Conservation (phyloP, 2,113 vertebrate species). For the Dipodomys stephensi region DNA sequence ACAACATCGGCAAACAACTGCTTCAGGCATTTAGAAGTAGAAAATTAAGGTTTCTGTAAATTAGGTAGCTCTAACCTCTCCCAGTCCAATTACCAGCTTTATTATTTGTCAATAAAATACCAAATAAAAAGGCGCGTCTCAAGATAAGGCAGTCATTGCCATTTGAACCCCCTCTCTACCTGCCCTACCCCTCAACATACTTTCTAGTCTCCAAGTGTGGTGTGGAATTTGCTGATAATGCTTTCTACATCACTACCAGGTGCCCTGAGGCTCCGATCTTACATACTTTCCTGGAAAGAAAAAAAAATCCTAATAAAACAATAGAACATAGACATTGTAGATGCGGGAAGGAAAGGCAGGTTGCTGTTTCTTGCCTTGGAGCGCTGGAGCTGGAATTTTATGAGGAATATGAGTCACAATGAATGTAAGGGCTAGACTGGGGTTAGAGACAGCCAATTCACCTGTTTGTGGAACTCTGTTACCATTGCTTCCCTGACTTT, state of each 20-base stretch:
- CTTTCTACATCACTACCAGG: slow-evolving; percentile 67
- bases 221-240: slow-evolving; percentile 79
- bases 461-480: neutral
- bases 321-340: fast-evolving
- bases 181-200: neutral
- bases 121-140: slow-evolving; percentile 80
- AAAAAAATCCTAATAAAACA: slow-evolving; percentile 55
- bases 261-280: slow-evolving; percentile 46
- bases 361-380: neutral
- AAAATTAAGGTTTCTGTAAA: slow-evolving; percentile 86
- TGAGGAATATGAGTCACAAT: slow-evolving; percentile 61
- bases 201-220: slow-evolving; percentile 65
- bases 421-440: neutral
- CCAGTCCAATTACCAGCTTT: slow-evolving; percentile 85
- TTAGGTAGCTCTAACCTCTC: slow-evolving; percentile 80
- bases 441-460: neutral
- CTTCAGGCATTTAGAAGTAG: slow-evolving; percentile 79
- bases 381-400: slow-evolving; percentile 36
- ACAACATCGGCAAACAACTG: slow-evolving; percentile 74
- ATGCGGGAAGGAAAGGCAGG: fast-evolving
- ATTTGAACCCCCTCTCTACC: slow-evolving; percentile 60
- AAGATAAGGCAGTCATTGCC: slow-evolving; percentile 82
- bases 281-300: slow-evolving; percentile 42
- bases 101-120: slow-evolving; percentile 87
- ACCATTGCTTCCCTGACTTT: slow-evolving; percentile 23